Evolutionary conservation across 2,888 invertebrate genomes (phyloP), one percentile per base, ranked within the genome.

Genomic region (Alcis repandata): DNA sequence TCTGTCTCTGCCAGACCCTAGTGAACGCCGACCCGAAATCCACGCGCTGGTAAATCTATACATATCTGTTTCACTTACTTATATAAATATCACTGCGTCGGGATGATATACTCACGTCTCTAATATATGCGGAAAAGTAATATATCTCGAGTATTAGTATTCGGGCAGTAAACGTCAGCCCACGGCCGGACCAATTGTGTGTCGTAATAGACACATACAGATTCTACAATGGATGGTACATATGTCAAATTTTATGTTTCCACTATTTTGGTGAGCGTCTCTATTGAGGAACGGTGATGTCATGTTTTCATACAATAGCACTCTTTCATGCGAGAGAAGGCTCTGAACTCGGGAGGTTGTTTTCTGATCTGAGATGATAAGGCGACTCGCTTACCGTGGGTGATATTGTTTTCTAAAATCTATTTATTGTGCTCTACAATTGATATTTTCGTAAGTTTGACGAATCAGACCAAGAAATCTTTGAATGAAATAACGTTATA

Each of bases 161-260:
- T 78, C 79, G 63, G 69, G 73, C 77, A 69, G 77, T 79, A 82
- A 79, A 77, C 67, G 68, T 59, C 83, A 57, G 60, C 85, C 84
- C 82, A 84, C 85, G 75, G 68, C 6, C 75, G 75, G 69, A 76
- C 83, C 82, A 79, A 78, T 85, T 83, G 79, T 79, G 75, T 67
- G 67, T 63, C 65, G 72, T 75, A 77, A 68, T 71, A 70, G 51
- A 69, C 63, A 67, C 72, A 64, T 71, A 69, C 76, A 63, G 53
- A 53, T n/a, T 41, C 40, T 62, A 68, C 69, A 74, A 72, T 71
- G 54, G 57, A 60, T 33, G 61, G 53, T 63, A 66, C 69, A 71
- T 74, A 64, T 72, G 69, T 72, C 63, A 72, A 63, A 67, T 71
- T 73, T 72, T 73, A 73, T 73, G 71, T 65, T 67, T 66, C 73